Evolutionary conservation across 1,140 invertebrate genomes (phyloP), one percentile per base, ranked within the genome.

Genomic region (Gonatopus flavifemur): DNA sequence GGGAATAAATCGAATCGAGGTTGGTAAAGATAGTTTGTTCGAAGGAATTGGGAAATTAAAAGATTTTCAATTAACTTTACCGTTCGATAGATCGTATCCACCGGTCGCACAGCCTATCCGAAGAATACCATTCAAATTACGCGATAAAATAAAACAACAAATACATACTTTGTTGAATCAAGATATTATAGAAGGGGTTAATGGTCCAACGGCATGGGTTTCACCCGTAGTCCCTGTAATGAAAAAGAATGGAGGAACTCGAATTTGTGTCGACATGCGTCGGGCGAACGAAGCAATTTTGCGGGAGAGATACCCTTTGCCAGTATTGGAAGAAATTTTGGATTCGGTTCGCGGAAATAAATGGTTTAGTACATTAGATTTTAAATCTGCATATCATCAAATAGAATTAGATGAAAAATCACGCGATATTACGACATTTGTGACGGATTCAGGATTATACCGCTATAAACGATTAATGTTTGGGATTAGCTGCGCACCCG

Each of bases 401-500:
- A 49, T 62, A 16, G 55, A 62, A 22, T 33, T 58, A 16, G 36
- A 62, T 2, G 53, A 57, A 50, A 40, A 70, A 18, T 60, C 57
- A 20, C 42, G 66, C 13, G 39, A 64, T 19, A 70, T 74, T 24
- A 76, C 72, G 15, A 70, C 72, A 30, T 74, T 73, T 52, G 62
- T 60, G 18, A 67, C 63, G 16, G 52, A 61, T 28, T 56, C 59
- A 43, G 72, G 72, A 12, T 41, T 70, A 25, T 74, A 59, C 55
- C 33, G 62, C 33, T 76, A 72, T 50, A 71, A 69, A 36, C 41
- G 71, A 22, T 40, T 76, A 15, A 55, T 55, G 19, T 58, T 44
- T 42, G 69, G 69, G 3, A 55, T 71, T 3, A 47, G 31, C 22
- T 61, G 48, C 21, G 67, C 72, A 16, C 70, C 72, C 15, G 72